Conservation (phyloP, 2,113 vertebrate species). For the Aphyosemion australe region DNA sequence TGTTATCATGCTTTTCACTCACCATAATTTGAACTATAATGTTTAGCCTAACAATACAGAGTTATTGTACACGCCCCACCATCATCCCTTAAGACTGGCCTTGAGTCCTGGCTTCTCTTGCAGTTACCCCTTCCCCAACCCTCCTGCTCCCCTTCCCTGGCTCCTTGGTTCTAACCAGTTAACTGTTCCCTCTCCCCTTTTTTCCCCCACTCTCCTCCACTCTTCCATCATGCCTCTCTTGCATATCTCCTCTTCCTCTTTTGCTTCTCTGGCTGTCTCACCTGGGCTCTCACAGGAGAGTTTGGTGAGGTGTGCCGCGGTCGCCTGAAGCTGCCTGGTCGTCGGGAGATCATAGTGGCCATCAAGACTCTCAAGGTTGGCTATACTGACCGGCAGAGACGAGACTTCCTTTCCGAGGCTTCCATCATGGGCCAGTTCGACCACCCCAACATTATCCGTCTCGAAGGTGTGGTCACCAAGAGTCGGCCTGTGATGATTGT, state of each 20-base stretch:
- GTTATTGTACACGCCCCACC: conserved; percentile 48
- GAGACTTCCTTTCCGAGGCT: conserved; percentile 96
- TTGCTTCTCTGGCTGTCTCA: conserved; percentile 58
- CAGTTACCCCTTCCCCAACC: conserved; percentile 51
- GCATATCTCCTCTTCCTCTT: conserved; percentile 52
- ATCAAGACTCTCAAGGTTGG: conserved; percentile 98
- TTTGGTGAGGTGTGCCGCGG: conserved; percentile 97
- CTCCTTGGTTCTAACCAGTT: conserved; percentile 82
- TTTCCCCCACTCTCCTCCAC: conserved; percentile 74
- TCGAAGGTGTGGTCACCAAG: conserved; percentile 98
- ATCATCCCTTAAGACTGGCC: conserved; percentile 51
- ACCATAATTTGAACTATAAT: conserved; percentile 32
- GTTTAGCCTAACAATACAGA: conserved; percentile 41
- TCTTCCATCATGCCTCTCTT: conserved; percentile 70
- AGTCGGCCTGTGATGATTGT: conserved; percentile 98
- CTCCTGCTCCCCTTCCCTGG: conserved; percentile 64
- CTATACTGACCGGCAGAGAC: conserved; percentile 94
- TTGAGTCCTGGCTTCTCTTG: conserved; percentile 63
- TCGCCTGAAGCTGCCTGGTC: conserved; percentile 92
- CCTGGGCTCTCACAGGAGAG: conserved; percentile 84
- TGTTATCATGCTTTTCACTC: conserved; percentile 38
- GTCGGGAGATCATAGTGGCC: conserved; percentile 95
- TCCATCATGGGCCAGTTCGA: conserved; percentile 99
- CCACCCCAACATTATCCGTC: conserved; percentile 97
- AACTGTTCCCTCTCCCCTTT: conserved; percentile 78